Evolutionary conservation across 2,888 invertebrate species (phyloP), one percentile per base, ranked within the genome.

Genomic region (Cynaeus angustus): DNA sequence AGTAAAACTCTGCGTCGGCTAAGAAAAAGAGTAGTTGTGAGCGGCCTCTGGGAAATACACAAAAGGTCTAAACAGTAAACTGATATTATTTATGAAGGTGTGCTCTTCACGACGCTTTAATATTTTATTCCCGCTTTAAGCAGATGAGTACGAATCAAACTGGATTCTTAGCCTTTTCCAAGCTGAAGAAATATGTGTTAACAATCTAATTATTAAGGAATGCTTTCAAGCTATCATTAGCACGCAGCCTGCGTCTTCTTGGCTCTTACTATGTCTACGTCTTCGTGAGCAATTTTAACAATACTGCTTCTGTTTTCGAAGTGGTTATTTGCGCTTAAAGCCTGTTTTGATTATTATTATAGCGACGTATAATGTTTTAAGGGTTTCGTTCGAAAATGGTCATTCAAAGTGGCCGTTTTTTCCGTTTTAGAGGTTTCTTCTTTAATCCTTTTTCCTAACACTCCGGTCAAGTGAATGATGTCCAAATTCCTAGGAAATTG

Each of bases 151-250:
- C 41, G 41, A 41, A 41, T 55, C 37, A 14, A 55, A 55, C 37
- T n/a, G 38, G 37, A 21, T 26, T 41, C 5, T 52, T 52, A 12
- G 12, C 30, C 30, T n/a, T 50, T n/a, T 38, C 9, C 10, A 21
- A 30, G 10, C 13, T 10, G 43, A 56, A 55, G 21, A 58, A 46
- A 46, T 46, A 46, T 59, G 59, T 46, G 28, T 13, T 46, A 46
- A 59, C 59, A 48, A 59, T 59, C 59, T 46, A 59, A 59, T 59
- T 59, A 48, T 59, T 45, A 59, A 12, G 59, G 46, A 45, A 48
- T 46, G 59, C 59, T 59, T 59, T 59, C 59, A 59, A 30, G 46
- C 30, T 33, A 33, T 56, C 41, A 56, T 56, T 56, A 56, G 43
- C 43, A 56, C 56, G 37, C 56, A 56, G 56, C 10, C 56, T 43